Percentiles rank a stretch among this genome's conserved stretches.
Conservation (phyloP, 1,140 invertebrate genomes). For the Dysdera silvatica region DNA sequence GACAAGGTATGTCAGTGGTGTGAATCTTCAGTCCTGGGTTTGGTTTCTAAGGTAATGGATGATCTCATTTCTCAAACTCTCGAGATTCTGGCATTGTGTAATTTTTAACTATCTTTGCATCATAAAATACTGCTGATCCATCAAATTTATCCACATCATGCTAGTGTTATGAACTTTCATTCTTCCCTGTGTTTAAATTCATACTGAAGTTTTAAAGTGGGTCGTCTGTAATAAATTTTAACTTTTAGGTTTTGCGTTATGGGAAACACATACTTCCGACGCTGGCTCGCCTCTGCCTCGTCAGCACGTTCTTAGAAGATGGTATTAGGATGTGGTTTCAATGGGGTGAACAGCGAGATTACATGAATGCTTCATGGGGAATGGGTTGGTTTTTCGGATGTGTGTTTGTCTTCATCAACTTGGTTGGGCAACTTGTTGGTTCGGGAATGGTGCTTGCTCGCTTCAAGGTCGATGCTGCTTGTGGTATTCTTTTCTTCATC, state of each 20-base stretch:
- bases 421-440: constrained; percentile 88
- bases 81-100: no score
- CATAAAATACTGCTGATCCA: not conserved
- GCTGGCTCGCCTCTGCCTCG: constrained; percentile 89
- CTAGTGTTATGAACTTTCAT: constrained; percentile 26
- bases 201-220: not conserved
- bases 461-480: constrained; percentile 88
- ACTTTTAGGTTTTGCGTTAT: constrained; percentile 73
- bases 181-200: not conserved
- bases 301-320: constrained; percentile 98
- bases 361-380: constrained; percentile 97
- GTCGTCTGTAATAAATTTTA: not conserved
- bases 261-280: constrained; percentile 91
- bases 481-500: constrained; percentile 89
- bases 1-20: no score
- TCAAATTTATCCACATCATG: constrained; percentile 23
- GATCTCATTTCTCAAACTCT: no score
- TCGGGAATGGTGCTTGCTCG: constrained; percentile 91
- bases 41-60: no score
- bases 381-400: constrained; percentile 89
- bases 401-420: constrained; percentile 86
- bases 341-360: constrained; percentile 95
- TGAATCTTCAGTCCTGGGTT: no score
- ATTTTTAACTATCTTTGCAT: not conserved
- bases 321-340: constrained; percentile 98